Base-by-base conservation (phyloP, 2,797 vertebrate species). In the Peromyscus nudipes region DNA sequence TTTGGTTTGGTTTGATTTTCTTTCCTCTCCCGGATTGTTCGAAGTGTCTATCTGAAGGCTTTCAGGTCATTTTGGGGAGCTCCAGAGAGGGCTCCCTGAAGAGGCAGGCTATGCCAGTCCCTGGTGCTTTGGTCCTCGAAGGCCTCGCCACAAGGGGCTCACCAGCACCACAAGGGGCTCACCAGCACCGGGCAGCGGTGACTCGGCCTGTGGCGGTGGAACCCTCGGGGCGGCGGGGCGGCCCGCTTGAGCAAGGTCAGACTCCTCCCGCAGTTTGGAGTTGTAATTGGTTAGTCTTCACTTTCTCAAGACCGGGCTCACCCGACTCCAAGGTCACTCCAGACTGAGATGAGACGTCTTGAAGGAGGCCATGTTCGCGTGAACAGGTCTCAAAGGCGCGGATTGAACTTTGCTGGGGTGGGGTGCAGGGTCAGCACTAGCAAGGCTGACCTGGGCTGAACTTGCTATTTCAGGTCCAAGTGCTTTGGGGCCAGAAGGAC, bases 11-110 rank as follows among this genome's bases (percentile, higher is more conserved):
- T 69, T 85, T 67, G 43, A 1, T 85, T 64, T 64, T 40, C 77
- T n/a, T 17, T 17, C 67, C 27, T 52, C 27, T 96, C 97, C 97
- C 94, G 96, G 79, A 40, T 97, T 85, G 93, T 97, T 96, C 97
- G 97, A 97, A 97, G 79, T 67, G 80, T 65, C 96, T 62, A 0
- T 52, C 4, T 0, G 40, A 82, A 21, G 9, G 57, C 65, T 84
- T 86, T n/a, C 12, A 85, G 27, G 67, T 31, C 81, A 40, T n/a
- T 40, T 97, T 34, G 23, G 86, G 94, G 21, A 9, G 21, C 21
- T 1, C 71, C 34, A 1, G 65, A 31, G 65, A 81, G 34, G 81
- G 81, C 34, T 16, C 57, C 8, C 9, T 0, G 14, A 40, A 0
- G 71, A 43, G 43, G 64, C 49, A 25, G 6, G 31, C 83, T 27